phyloP scores from a whole-genome alignment of 2,113 vertebrate species.

The Campylorhamphus procurvoides region DNA sequence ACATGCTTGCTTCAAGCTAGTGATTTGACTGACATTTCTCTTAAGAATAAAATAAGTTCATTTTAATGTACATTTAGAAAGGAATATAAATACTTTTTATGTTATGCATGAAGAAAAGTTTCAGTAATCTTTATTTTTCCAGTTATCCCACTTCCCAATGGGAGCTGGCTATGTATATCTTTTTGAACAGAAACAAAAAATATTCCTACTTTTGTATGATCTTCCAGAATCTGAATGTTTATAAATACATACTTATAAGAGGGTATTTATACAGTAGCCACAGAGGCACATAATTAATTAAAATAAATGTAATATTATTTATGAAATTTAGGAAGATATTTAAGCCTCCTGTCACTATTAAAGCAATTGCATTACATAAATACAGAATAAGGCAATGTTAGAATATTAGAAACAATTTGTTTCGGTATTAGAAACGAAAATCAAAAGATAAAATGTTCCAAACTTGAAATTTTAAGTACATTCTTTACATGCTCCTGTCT shows the following conservation, averaged over 20 bases:
- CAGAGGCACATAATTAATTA: background rate
- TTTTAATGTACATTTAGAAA: conserved; percentile 1
- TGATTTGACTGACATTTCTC: background rate
- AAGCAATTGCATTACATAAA: background rate
- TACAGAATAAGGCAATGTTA: background rate
- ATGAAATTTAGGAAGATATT: background rate
- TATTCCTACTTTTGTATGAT: background rate
- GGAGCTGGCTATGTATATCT: background rate
- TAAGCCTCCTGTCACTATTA: background rate
- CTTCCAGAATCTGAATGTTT: background rate
- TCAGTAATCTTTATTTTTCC: background rate
- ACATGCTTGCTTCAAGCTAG: background rate
- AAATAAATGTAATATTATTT: background rate
- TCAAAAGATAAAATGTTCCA: background rate
- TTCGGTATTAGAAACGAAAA: background rate
- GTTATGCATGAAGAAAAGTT: background rate
- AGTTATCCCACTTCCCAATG: background rate
- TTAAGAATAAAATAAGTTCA: background rate
- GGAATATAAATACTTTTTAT: background rate
- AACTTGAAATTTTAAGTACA: background rate
- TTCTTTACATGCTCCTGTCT: background rate
- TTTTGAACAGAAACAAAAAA: background rate
- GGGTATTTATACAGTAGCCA: background rate
- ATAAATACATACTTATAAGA: background rate
- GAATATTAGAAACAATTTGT: background rate